Evolutionary conservation across 2,113 vertebrate species (phyloP).

Genomic region (Megaceryle maxima): DNA sequence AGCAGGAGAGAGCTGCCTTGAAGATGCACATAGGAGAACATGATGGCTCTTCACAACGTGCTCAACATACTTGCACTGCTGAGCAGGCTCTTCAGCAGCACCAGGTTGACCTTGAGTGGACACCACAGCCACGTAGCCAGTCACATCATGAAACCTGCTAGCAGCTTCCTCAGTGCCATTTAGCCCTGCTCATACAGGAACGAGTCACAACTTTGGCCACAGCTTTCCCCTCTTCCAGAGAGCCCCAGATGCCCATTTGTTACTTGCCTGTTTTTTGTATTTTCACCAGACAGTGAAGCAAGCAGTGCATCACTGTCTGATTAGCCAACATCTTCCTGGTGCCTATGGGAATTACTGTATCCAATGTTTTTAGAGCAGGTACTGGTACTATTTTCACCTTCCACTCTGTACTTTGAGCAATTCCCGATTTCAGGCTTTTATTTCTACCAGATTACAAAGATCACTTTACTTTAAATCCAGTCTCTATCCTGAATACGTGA

Average conservation of each 20-base stretch:
- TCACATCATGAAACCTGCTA: background rate
- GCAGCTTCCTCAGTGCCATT: background rate
- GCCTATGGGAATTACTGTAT: background rate
- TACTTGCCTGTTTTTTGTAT: background rate
- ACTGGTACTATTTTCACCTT: background rate
- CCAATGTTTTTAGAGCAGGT: background rate
- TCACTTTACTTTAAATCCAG: background rate
- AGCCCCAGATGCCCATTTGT: background rate
- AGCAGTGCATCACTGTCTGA: background rate
- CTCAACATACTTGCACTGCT: fast-evolving
- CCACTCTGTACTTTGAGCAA: background rate
- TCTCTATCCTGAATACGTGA: background rate
- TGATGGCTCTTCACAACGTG: background rate
- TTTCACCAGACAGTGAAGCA: background rate
- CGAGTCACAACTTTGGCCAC: background rate
- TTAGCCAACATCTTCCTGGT: conserved; percentile 5
- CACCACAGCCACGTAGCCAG: background rate
- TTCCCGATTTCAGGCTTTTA: conserved; percentile 1
- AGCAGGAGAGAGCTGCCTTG: background rate
- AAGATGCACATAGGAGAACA: background rate
- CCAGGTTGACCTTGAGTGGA: background rate
- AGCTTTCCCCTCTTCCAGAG: background rate
- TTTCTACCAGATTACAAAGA: background rate
- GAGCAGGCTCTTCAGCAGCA: background rate
- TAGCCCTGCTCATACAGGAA: background rate